Conservation (phyloP, 2,888 invertebrate genomes). For the Argynnis bischoffii region DNA sequence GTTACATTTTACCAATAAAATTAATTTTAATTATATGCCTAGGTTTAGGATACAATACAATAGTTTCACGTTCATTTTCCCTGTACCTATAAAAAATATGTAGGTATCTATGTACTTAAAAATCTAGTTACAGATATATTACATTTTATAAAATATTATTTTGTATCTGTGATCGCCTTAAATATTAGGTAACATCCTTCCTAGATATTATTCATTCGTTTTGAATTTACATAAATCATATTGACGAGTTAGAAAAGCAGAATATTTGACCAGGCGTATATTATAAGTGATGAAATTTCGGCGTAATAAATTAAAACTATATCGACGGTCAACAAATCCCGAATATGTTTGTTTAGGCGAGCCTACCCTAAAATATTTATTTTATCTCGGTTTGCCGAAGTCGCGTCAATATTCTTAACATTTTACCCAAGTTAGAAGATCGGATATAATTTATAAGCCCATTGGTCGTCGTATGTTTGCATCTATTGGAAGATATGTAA, state of each 20-base stretch:
- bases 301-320: conserved; percentile 81
- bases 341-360: conserved; percentile 79
- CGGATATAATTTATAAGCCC: conserved; percentile 76
- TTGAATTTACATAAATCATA: conserved; percentile 26
- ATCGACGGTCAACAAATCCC: conserved; percentile 81
- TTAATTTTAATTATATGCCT: too few species aligned
- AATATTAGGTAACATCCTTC: too few species aligned
- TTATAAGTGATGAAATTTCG: conserved; percentile 70
- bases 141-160: too few species aligned
- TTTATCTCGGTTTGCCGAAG: conserved; percentile 81
- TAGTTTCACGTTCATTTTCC: too few species aligned
- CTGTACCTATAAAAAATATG: too few species aligned
- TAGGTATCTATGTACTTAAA: too few species aligned
- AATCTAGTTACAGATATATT: too few species aligned
- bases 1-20: too few species aligned
- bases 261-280: conserved; percentile 29
- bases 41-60: too few species aligned
- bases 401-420: conserved; percentile 79
- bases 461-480: conserved; percentile 64
- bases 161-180: too few species aligned
- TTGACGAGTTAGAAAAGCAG: conserved; percentile 10
- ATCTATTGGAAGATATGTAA: conserved; percentile 68
- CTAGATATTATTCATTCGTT: not conserved
- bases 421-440: conserved; percentile 72
- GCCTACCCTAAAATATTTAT: conserved; percentile 82